phyloP scores from a whole-genome alignment of 2,888 invertebrate genomes.

The Dolomedes plantarius region DNA sequence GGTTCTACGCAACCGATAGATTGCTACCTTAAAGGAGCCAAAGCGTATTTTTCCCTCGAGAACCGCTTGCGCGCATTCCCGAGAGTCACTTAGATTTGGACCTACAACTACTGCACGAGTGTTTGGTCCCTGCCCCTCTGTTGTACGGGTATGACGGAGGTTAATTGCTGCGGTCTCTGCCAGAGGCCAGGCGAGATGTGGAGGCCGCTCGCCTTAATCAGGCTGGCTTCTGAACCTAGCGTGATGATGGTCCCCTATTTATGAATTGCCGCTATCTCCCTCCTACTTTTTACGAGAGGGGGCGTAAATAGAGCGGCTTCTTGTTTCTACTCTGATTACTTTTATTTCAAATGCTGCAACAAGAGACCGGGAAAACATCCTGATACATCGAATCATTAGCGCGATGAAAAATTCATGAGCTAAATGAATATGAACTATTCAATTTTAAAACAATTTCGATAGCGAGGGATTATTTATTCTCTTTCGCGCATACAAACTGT shows the following conservation, averaged over 20 bases:
- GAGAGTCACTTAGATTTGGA: neutral
- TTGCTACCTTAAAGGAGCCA: too few relatives aligned
- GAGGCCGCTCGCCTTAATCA: conserved; percentile 41
- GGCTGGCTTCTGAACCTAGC: conserved; percentile 27
- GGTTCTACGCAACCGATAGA: too few relatives aligned
- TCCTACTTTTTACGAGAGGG: neutral
- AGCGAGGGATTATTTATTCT: too few relatives aligned
- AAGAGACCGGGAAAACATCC: neutral
- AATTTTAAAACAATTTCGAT: too few relatives aligned
- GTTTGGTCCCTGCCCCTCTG: conserved; percentile 25
- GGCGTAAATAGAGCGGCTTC: conserved; percentile 10
- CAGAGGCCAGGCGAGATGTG: conserved; percentile 25
- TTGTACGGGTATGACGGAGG: conserved; percentile 27
- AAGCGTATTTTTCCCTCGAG: too few relatives aligned
- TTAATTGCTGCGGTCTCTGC: conserved; percentile 51
- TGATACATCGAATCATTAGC: neutral
- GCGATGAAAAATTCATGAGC: neutral
- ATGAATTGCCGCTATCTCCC: conserved; percentile 11
- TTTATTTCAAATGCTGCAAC: neutral
- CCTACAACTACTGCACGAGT: neutral
- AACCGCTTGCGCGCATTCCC: too few relatives aligned
- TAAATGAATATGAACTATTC: too few relatives aligned
- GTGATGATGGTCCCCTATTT: conserved; percentile 20
- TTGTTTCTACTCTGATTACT: neutral
- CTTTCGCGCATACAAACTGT: too few relatives aligned